Conservation (phyloP, 2,797 vertebrate genomes). For the Phyllotis vaccarum region DNA sequence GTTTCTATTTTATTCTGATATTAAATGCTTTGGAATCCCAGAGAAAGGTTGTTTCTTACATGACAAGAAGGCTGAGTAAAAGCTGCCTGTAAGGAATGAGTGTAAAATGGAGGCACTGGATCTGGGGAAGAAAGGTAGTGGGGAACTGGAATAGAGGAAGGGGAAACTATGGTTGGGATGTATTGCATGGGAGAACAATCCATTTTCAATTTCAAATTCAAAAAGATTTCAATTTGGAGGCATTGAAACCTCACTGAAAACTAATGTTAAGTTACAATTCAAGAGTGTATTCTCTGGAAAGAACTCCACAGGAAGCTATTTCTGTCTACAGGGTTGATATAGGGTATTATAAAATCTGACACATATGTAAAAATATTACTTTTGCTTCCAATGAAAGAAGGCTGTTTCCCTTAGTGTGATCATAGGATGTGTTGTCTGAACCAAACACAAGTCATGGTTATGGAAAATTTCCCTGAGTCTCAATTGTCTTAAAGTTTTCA, state of each 20-base stretch:
- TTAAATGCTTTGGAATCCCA: not conserved
- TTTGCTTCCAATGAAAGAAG: not conserved
- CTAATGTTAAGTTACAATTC: constrained; percentile 14
- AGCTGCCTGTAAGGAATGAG: not conserved
- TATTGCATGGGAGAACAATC: not conserved
- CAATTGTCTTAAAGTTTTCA: not conserved
- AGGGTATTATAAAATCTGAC: not conserved
- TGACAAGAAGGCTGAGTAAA: not conserved
- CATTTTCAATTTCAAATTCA: not conserved
- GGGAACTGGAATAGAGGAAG: not conserved
- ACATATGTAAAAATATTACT: not conserved
- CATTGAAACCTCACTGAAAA: constrained; percentile 47
- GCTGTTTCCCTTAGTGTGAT: not conserved
- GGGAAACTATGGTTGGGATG: not conserved
- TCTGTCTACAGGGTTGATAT: not conserved
- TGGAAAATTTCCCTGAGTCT: not conserved
- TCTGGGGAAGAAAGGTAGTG: not conserved
- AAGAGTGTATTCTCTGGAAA: constrained; percentile 12
- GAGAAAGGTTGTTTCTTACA: constrained; percentile 6
- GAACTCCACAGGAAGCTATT: not conserved
- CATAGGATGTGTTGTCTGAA: not conserved
- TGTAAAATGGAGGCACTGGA: not conserved
- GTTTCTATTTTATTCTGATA: constrained; percentile 68
- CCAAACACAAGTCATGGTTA: not conserved
- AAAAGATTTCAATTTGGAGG: constrained; percentile 41